phyloP scores from a whole-genome alignment of 2,888 invertebrate genomes.

The Caenorhabditis sp. region DNA sequence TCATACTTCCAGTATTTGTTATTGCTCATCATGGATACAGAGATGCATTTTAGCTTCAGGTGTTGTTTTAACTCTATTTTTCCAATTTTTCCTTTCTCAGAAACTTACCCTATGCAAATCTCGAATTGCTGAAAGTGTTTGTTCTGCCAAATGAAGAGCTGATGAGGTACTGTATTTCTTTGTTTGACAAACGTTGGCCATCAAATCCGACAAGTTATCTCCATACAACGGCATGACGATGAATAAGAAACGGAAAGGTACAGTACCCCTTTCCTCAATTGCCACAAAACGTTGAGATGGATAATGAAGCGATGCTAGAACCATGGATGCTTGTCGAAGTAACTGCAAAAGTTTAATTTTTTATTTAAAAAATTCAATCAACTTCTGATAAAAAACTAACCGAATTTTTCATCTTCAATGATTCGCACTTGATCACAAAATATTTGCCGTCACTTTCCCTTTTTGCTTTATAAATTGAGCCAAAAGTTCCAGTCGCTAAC shows the following conservation, averaged over 20 bases:
- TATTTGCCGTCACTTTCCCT: constrained; percentile 30
- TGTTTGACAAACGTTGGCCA: constrained; percentile 15
- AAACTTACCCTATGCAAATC: constrained; percentile 29
- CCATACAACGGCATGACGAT: constrained; percentile 42
- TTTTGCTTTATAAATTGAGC: constrained; percentile 33
- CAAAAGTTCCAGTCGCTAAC: constrained; percentile 40
- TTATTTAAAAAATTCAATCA: too few species aligned
- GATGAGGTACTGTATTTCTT: constrained; percentile 30
- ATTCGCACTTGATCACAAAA: constrained; percentile 41
- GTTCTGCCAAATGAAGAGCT: constrained; percentile 30
- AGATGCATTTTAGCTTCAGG: too few species aligned
- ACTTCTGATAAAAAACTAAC: constrained; percentile 1
- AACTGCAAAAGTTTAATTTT: constrained; percentile 10
- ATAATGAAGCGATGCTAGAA: constrained; percentile 26
- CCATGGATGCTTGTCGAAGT: constrained; percentile 38
- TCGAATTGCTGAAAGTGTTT: constrained; percentile 36
- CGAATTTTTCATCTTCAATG: constrained; percentile 41
- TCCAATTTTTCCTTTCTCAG: background rate
- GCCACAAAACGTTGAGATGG: constrained; percentile 30
- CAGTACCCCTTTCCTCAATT: constrained; percentile 36
- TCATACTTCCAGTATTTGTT: too few species aligned
- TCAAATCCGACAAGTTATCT: constrained; percentile 31
- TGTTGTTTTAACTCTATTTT: background rate
- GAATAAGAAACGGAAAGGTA: constrained; percentile 34
- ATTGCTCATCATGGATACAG: too few species aligned